Evolutionary conservation across 2,888 invertebrate species (phyloP).

Genomic region (Xylota segnis): DNA sequence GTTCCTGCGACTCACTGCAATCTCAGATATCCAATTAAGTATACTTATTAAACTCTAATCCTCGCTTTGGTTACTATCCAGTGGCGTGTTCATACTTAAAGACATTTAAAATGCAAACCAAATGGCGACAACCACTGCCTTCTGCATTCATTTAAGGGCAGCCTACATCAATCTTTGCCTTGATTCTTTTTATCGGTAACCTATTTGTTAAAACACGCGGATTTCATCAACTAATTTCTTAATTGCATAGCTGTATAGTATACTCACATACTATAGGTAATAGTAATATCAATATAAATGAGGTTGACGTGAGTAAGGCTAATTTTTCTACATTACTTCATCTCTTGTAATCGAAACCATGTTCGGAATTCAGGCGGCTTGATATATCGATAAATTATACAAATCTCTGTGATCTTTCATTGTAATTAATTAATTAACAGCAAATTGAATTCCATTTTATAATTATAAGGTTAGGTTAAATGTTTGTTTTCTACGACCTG

Average conservation of each 20-base stretch:
- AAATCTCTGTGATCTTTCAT: constrained; percentile 48
- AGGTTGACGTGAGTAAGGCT: background rate
- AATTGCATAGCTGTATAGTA: constrained; percentile 2
- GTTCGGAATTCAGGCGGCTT: constrained; percentile 42
- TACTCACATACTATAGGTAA: background rate
- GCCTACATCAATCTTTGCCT: background rate
- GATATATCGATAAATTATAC: constrained; percentile 70
- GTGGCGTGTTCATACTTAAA: too few relatives aligned
- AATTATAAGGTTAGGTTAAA: constrained; percentile 62
- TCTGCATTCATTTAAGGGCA: background rate
- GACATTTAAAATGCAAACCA: too few relatives aligned
- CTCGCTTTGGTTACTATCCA: too few relatives aligned
- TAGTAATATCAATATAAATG: background rate
- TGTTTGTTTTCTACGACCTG: constrained; percentile 68
- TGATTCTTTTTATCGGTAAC: constrained; percentile 5
- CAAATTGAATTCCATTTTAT: constrained; percentile 68
- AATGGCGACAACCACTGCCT: background rate
- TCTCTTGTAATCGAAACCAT: constrained; percentile 33
- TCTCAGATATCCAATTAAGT: too few relatives aligned
- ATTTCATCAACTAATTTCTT: constrained; percentile 12
- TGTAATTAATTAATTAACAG: constrained; percentile 74
- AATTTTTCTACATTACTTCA: constrained; percentile 37
- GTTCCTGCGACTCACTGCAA: too few relatives aligned
- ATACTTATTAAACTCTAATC: too few relatives aligned
- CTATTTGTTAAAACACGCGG: background rate